Conservation (phyloP, 2,797 vertebrate species). For the Discoglossus pictus region DNA sequence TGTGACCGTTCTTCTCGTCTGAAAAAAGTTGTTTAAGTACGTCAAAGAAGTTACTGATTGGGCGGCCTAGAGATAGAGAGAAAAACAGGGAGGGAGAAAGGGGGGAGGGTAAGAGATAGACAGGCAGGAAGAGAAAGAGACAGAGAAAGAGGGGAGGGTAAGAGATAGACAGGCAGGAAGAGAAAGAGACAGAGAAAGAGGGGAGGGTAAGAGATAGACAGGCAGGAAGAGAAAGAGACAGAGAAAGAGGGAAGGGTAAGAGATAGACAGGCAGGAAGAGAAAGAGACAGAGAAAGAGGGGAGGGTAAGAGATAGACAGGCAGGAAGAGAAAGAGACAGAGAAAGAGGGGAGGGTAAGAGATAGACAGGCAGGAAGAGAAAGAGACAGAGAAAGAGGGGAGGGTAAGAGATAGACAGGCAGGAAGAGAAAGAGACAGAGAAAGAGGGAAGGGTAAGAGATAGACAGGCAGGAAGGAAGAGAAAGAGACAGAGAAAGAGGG, state of each 20-base stretch:
- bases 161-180: conserved; percentile 58
- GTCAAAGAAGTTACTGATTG: conserved; percentile 99
- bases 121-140: conserved; percentile 61
- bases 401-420: no score
- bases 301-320: no score
- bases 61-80: conserved; percentile 90
- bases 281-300: conserved; percentile 52
- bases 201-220: no score
- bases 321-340: conserved; percentile 5
- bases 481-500: no score
- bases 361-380: no score
- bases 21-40: conserved; percentile 99
- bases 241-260: no score
- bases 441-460: no score
- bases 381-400: conserved; percentile 59
- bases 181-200: conserved; percentile 67
- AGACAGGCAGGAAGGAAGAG: no score
- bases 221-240: no score
- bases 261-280: no score
- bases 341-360: neutral
- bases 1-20: conserved; percentile 99
- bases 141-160: no score
- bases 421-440: conserved; percentile 75
- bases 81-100: conserved; percentile 58
- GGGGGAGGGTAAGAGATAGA: conserved; percentile 49